Base-by-base conservation (phyloP, 2,113 vertebrate species). In the Cheirogaleus medius region DNA sequence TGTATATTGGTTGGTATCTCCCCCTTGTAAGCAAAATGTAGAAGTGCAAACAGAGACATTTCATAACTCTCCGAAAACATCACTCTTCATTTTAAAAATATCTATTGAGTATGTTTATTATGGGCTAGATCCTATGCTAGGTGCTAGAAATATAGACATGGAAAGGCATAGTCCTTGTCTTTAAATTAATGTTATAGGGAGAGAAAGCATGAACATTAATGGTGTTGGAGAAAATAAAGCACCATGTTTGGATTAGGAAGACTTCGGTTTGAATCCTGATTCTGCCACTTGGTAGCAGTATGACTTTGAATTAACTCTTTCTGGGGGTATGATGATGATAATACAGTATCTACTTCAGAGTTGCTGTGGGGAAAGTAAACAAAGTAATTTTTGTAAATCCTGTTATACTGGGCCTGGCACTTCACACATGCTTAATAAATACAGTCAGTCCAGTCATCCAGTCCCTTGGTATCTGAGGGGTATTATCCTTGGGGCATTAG, bases 171-270 rank as follows among this genome's bases (percentile, higher is more conserved):
- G 34, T 44, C 23, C 49, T 18, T 82, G 9, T 76, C 34, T 69
- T 77, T 14, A 44, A 44, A 44, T 44, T 68, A 64, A 1, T 66
- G 42, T 80, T 25, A 6, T 47, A 17, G 11, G 21, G 29, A 83
- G 49, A 60, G 58, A 76, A 42, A 89, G n/a, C 12, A 89, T 44
- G 83, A 89, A 63, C 42, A 84, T 52, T 52, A 49, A 69, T n/a
- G 20, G 42, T 85, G 29, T n/a, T 60, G 73, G 52, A 90, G 69
- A 78, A 96, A 90, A 93, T 90, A 56, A 93, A 90, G 58, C 18
- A 73, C n/a, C 2, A 8, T 56, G 44, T 71, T 85, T 93, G 29
- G 12, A 17, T 90, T 60, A 90, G 69, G 29, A 29, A 89, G 27
- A 60, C n/a, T 2, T 32, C 60, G n/a, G 27, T 42, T 52, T 76